A percentile compares a stretch with the other conserved stretches of the same genome.
Conservation (phyloP, 2,888 invertebrate species). For the Drosophila nr. perissopoda region DNA sequence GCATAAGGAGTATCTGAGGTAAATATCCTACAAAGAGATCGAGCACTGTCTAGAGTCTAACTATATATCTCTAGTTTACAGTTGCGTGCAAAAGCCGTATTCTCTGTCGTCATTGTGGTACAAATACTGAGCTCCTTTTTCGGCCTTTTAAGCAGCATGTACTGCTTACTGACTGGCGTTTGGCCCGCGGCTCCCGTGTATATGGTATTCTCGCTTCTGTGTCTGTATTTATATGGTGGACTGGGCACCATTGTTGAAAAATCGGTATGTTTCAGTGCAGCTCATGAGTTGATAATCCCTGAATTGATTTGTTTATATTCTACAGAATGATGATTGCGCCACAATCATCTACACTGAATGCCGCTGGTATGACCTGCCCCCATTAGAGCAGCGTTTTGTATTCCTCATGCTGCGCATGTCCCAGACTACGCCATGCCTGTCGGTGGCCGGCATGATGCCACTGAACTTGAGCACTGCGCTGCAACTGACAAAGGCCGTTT, state of each 20-base stretch:
- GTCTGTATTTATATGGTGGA: constrained; percentile 58
- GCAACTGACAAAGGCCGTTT: constrained; percentile 48
- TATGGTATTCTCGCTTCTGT: constrained; percentile 32
- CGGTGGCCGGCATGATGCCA: constrained; percentile 58
- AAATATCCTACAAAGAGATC: not conserved
- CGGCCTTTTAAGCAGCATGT: constrained; percentile 41
- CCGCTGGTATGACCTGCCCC: constrained; percentile 64
- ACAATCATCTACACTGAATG: constrained; percentile 56
- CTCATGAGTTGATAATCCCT: not conserved
- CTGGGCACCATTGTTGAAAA: constrained; percentile 59
- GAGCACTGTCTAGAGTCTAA: not conserved
- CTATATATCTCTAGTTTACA: constrained; percentile 24
- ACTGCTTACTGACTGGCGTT: constrained; percentile 43
- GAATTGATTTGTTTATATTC: constrained; percentile 1
- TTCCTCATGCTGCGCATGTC: constrained; percentile 63
- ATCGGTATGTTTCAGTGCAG: constrained; percentile 38
- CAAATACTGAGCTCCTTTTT: constrained; percentile 35
- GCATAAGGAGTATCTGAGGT: constrained; percentile 61
- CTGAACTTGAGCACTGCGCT: constrained; percentile 61
- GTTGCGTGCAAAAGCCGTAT: constrained; percentile 22
- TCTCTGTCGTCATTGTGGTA: constrained; percentile 41
- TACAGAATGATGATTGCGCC: constrained; percentile 60
- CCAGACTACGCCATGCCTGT: constrained; percentile 45
- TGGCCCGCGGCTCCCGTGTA: constrained; percentile 60
- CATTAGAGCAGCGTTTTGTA: constrained; percentile 53